Percentiles rank a stretch among this genome's conserved stretches.
Evolutionary conservation across 2,797 vertebrate species (phyloP).

Genomic region (Setipinna tenuifilis): DNA sequence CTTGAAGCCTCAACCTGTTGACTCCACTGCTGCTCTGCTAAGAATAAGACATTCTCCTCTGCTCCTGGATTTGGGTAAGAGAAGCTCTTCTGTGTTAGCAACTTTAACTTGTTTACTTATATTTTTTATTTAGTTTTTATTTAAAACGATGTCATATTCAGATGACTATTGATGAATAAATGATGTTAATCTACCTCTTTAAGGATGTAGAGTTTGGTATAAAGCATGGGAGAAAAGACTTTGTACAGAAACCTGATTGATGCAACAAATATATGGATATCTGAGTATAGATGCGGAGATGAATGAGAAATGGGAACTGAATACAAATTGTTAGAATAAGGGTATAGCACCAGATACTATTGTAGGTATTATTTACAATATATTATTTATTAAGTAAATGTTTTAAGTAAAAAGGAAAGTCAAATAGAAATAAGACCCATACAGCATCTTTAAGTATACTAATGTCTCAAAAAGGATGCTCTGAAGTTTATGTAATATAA

Average conservation of each 20-base stretch:
- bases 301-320: background rate
- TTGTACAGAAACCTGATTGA: background rate
- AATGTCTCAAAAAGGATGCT: background rate
- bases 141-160: background rate
- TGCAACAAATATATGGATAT: background rate
- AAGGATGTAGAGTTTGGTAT: background rate
- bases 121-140: background rate
- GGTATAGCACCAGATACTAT: too few relatives aligned
- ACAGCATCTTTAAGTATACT: background rate
- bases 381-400: too few relatives aligned
- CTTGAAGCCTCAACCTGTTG: conserved; percentile 63
- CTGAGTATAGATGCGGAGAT: background rate
- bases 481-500: background rate
- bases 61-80: conserved; percentile 54
- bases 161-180: background rate
- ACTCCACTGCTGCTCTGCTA: background rate
- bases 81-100: conserved; percentile 16
- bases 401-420: too few relatives aligned
- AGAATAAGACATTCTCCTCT: conserved; percentile 32
- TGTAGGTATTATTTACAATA: too few relatives aligned
- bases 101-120: background rate
- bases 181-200: background rate
- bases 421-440: too few relatives aligned
- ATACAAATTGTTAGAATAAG: too few relatives aligned
- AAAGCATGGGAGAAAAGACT: background rate